Evolutionary conservation across 2,797 vertebrate species (phyloP), one percentile per base, ranked within the genome.

Genomic region (Protosalanx chinensis): DNA sequence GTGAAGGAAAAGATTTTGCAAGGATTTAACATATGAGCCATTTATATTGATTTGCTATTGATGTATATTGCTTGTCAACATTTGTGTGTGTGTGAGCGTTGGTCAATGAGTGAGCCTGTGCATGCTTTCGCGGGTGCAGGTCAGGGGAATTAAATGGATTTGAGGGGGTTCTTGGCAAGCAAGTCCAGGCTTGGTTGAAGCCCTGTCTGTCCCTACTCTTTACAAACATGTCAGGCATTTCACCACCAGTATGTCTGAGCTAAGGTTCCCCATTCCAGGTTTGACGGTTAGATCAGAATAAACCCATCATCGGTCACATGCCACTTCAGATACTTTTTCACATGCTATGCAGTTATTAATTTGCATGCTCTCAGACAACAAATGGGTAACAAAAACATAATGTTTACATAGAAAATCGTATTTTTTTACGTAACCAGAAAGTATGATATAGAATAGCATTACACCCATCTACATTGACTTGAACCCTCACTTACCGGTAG

Each of bases 211-310:
- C 87, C 80, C 83, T 82, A 84, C 86, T 89, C 84, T 88, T 81
- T 49, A 65, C 86, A 89, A 90, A 88, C 89, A 89, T 91, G 89
- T 90, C 90, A 88, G 82, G 86, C 80, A 86, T 91, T 92, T 90
- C 90, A 88, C 67, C 87, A 88, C 88, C 81, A 67, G 79, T 77
- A 81, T 80, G 82, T 84, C 70, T 59, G 79, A 75, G 75, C 68
- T 23, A 7, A 72, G 67, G 76, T 85, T 75, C 72, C 69, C 77
- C 77, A 74, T 67, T 81, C 84, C 83, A 79, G 29, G 63, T 83
- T 84, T 66, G 82, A 69, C 18, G 41, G 41, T 46, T 13, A 71
- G 72, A 72, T 74, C 74, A 71, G 81, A 79, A 67, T 10, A 65
- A 78, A 18, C 12, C 41, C 68, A 32, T 27, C 82, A 80, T 72